Percentiles rank a stretch among this genome's conserved stretches.
phyloP scores from a whole-genome alignment of 1,140 invertebrate species.

The Venustaconcha ellipsiformis region DNA sequence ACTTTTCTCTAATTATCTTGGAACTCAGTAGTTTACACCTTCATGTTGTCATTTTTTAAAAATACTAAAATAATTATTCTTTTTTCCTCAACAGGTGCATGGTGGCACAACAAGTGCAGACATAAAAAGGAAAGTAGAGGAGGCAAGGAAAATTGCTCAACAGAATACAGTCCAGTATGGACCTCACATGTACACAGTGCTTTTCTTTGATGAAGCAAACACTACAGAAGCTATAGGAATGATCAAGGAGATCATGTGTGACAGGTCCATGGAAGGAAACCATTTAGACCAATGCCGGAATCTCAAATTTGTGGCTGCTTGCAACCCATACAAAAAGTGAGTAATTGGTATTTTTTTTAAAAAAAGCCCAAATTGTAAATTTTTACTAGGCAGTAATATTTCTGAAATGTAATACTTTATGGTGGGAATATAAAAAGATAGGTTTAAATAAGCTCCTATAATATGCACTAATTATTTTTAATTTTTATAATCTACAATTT shows the following conservation, averaged over 20 bases:
- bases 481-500: no score
- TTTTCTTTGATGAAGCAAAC: slow-evolving; percentile 66
- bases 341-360: neutral
- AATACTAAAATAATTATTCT: no score
- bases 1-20: no score
- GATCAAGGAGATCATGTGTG: slow-evolving; percentile 58
- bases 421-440: no score
- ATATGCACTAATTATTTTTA: no score
- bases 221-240: slow-evolving; percentile 58
- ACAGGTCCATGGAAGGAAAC: slow-evolving; percentile 39
- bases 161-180: slow-evolving; percentile 33
- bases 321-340: slow-evolving; percentile 62
- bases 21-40: no score
- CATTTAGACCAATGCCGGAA: slow-evolving; percentile 26
- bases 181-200: slow-evolving; percentile 49
- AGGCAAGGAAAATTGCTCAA: slow-evolving; percentile 43
- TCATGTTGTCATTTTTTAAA: no score
- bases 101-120: no score
- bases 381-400: neutral
- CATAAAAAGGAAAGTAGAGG: slow-evolving; percentile 39
- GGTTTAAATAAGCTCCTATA: no score
- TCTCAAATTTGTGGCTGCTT: slow-evolving; percentile 53
- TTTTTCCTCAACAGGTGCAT: slow-evolving; percentile 17
- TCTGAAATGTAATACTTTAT: no score
- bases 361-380: neutral